A percentile compares a stretch with the other conserved stretches of the same genome.
These are phyloP conservation scores for Morinoia aosen DNA, from an alignment of 2,888 invertebrate species.

Conservation along the genomic window DNA sequence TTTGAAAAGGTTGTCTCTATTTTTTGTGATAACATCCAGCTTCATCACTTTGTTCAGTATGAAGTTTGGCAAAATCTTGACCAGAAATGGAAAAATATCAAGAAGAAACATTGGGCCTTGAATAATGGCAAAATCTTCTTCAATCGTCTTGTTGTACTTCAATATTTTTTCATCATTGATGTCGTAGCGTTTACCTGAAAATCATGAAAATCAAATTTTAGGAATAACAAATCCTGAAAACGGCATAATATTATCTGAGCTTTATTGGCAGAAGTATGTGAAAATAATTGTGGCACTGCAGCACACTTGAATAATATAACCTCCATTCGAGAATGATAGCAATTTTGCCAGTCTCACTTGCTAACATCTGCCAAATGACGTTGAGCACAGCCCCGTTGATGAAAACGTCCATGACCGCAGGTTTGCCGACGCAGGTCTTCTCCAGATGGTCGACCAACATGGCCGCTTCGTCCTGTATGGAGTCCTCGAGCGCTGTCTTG, in stretches of 20 bases:
- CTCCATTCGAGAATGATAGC: too few relatives aligned
- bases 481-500: constrained; percentile 55
- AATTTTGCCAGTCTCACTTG: not conserved
- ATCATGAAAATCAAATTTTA: not conserved
- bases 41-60: not conserved
- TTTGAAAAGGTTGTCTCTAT: not conserved
- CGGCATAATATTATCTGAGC: too few relatives aligned
- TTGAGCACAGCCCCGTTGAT: constrained; percentile 1
- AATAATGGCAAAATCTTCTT: not conserved
- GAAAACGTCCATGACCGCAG: constrained; percentile 34
- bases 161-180: not conserved
- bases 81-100: not conserved
- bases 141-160: not conserved
- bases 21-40: not conserved
- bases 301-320: too few relatives aligned
- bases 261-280: too few relatives aligned
- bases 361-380: constrained; percentile 4
- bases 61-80: not conserved
- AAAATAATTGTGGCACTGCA: too few relatives aligned
- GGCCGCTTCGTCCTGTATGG: constrained; percentile 53
- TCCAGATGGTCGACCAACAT: constrained; percentile 54
- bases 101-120: not conserved
- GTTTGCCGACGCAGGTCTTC: constrained; percentile 37
- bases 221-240: too few relatives aligned
- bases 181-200: not conserved